Conservation (phyloP, 2,888 invertebrate species). For the Meteorus colon region DNA sequence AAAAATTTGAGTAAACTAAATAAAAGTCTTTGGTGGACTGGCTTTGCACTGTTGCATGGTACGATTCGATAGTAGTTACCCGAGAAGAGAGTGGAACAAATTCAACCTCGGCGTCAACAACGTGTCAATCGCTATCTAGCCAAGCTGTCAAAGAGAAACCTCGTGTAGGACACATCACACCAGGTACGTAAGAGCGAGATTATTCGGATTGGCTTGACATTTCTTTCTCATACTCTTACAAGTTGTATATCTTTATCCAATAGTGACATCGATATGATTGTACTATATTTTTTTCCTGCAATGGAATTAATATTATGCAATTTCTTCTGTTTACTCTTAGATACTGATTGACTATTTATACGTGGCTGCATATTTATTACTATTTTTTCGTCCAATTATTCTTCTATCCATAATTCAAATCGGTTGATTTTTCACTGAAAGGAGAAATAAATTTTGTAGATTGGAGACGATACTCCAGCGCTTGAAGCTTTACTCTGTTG, state of each 20-base stretch:
- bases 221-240: constrained; percentile 7
- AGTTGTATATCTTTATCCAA: background rate
- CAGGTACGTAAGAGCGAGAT: constrained; percentile 67
- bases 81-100: constrained; percentile 67
- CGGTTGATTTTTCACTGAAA: constrained; percentile 13
- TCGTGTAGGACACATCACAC: constrained; percentile 69
- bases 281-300: background rate
- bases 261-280: background rate
- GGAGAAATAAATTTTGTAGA: constrained; percentile 60
- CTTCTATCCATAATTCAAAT: background rate
- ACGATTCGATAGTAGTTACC: constrained; percentile 72
- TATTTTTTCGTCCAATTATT: constrained; percentile 1
- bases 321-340: background rate
- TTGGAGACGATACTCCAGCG: constrained; percentile 66
- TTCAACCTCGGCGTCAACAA: constrained; percentile 71
- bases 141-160: constrained; percentile 78
- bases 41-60: constrained; percentile 74
- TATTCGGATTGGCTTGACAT: constrained; percentile 30
- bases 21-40: constrained; percentile 70
- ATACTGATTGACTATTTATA: background rate
- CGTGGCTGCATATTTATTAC: background rate
- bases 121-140: constrained; percentile 76
- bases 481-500: constrained; percentile 40
- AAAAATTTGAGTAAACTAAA: constrained; percentile 61
- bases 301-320: background rate